phyloP scores from a whole-genome alignment of 1,140 invertebrate genomes.

The Zaprionus lachaisei region DNA sequence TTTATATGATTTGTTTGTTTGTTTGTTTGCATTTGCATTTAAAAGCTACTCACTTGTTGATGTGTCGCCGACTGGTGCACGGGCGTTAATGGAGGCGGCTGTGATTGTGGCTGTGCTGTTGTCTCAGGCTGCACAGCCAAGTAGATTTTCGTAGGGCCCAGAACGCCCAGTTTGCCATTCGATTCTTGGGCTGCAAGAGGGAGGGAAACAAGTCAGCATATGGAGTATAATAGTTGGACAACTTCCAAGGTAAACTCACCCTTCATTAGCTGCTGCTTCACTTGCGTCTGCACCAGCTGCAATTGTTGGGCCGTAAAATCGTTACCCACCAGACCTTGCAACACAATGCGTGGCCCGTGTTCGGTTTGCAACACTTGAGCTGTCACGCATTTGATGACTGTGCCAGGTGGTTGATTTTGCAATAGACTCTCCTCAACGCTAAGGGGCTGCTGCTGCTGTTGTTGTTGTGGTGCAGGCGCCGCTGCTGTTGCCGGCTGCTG shows the following conservation, averaged over 20 bases:
- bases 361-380: slow-evolving; percentile 92
- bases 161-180: slow-evolving; percentile 91
- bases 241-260: slow-evolving; percentile 85
- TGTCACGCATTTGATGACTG: slow-evolving; percentile 93
- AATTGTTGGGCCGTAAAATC: slow-evolving; percentile 92
- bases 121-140: slow-evolving; percentile 90
- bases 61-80: slow-evolving; percentile 83
- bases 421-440: slow-evolving; percentile 90
- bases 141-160: slow-evolving; percentile 94
- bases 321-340: slow-evolving; percentile 92
- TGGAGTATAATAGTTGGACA: background rate
- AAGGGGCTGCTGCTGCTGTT: slow-evolving; percentile 71
- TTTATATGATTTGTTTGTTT: slow-evolving; percentile 26
- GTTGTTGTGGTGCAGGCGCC: slow-evolving; percentile 26
- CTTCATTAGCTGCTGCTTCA: slow-evolving; percentile 94
- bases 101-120: slow-evolving; percentile 73
- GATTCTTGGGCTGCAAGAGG: slow-evolving; percentile 90
- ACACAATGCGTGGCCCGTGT: slow-evolving; percentile 92
- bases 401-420: slow-evolving; percentile 92
- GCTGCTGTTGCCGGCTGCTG: slow-evolving; percentile 34
- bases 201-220: background rate
- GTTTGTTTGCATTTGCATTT: slow-evolving; percentile 45
- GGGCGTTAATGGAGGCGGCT: slow-evolving; percentile 85
- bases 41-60: slow-evolving; percentile 84
- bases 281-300: slow-evolving; percentile 92